These are phyloP conservation scores for Noctua comes DNA, from an alignment of 2,888 invertebrate genomes.

Conservation along the genomic window DNA sequence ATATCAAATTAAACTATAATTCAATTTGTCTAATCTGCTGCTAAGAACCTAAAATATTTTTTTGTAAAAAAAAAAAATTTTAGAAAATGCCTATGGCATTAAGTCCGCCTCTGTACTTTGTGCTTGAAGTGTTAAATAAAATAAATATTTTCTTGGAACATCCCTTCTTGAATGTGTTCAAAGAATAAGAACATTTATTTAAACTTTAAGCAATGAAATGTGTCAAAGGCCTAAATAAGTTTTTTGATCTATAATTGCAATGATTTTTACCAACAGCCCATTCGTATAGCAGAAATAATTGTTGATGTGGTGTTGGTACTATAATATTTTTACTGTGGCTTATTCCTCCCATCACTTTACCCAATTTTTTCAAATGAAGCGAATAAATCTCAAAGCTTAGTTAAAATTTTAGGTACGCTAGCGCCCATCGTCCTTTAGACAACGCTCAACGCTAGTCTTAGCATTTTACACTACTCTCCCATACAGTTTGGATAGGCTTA, in stretches of 20 bases:
- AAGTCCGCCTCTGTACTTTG: too few species aligned
- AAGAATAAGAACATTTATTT: background rate
- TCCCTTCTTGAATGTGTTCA: background rate
- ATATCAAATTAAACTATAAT: conserved; percentile 2
- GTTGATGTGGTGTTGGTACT: background rate
- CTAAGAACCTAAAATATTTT: background rate
- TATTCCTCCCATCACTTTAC: background rate
- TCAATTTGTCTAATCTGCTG: conserved; percentile 12
- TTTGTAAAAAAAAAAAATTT: too few species aligned
- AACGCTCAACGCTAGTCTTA: background rate
- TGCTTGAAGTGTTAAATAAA: too few species aligned
- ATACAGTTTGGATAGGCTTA: background rate
- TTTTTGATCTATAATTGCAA: background rate
- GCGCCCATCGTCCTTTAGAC: background rate
- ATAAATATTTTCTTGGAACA: background rate
- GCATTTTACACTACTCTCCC: background rate
- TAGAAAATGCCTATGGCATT: too few species aligned
- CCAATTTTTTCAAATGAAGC: background rate
- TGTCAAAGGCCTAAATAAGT: background rate
- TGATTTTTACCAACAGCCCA: background rate
- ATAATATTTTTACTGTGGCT: background rate
- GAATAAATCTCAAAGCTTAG: background rate
- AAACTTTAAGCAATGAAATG: background rate
- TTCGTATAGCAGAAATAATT: background rate
- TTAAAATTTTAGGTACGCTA: background rate